Evolutionary conservation across 64 coral and sea anemone species (phyloP).

Genomic region (Montipora cactus): DNA sequence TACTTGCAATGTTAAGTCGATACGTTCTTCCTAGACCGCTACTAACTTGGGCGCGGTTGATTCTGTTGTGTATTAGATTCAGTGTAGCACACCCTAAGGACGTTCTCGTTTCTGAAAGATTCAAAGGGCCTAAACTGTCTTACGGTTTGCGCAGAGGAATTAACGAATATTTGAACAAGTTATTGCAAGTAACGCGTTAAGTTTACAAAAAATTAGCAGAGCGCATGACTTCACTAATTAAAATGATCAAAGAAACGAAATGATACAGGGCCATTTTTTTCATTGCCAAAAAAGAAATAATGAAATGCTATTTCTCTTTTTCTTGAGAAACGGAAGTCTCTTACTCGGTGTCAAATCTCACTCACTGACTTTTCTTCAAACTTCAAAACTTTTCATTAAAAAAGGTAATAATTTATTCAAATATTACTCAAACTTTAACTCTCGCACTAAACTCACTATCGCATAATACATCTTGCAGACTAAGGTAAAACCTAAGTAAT

Average conservation of each 20-base stretch:
- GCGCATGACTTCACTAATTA: not conserved
- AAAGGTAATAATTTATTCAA: not conserved
- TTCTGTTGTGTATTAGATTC: too few species aligned
- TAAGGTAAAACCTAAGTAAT: too few species aligned
- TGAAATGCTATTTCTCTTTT: too few species aligned
- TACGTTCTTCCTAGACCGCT: not conserved
- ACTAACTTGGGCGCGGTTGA: not conserved
- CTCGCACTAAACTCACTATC: not conserved
- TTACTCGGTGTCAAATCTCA: too few species aligned
- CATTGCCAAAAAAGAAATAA: too few species aligned
- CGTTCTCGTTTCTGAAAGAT: not conserved
- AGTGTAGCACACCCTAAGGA: too few species aligned
- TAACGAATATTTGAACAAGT: not conserved
- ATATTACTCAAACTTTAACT: not conserved
- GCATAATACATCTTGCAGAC: not conserved
- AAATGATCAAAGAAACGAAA: not conserved
- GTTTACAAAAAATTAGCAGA: not conserved
- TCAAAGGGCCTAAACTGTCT: too few species aligned
- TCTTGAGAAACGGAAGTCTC: too few species aligned
- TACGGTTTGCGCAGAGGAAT: not conserved
- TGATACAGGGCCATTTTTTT: too few species aligned
- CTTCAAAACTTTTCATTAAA: not conserved
- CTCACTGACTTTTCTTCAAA: not conserved
- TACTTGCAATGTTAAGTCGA: not conserved
- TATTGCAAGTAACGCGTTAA: not conserved